Base-by-base conservation (phyloP, 1,140 invertebrate species). In the Tetragonula clypearis region DNA sequence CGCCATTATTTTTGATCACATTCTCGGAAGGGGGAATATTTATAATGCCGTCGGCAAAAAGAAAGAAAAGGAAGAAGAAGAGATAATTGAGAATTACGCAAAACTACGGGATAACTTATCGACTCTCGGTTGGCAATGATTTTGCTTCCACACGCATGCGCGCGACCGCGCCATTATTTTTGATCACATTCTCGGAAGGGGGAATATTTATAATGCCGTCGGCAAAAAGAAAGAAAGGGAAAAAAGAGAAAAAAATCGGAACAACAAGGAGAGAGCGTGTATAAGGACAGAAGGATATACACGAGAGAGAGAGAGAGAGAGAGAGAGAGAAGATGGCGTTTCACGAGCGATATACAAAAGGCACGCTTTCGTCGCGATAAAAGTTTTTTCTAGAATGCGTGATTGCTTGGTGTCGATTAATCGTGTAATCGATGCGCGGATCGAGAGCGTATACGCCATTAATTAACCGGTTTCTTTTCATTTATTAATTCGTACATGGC, bases 401-500 rank as follows among this genome's bases (percentile, higher is more conserved):
- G 93, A 94, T 94, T 94, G 93, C 86, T 85, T 85, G 87, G 87
- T 90, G 87, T 91, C 87, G 87, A 88, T 90, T 49, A 11, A 49
- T 49, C 35, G 35, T 30, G 35, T 94, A 93, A 94, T 94, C 93
- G 92, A 89, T 87, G 88, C 15, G 84, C 82, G 91, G 58, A 91
- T 91, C 91, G 88, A 86, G n/a, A 87, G 89, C 84, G 84, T 83
- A 78, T 84, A 69, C 62, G 88, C 91, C 90, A 87, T 88, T 94
- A 94, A 94, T 94, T 94, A 94, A 90, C 89, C 82, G 79, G 41
- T 30, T 49, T n/a, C n/a, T 85, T 89, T 84, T 74, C 89, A 82
- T 94, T 49, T 94, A 94, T 94, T 94, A 94, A 94, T 94, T 93
- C 90, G 89, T 88, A 84, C 89, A 84, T 77, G 76, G 83, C 86